A percentile compares a stretch with the other conserved stretches of the same genome.
Conservation (phyloP, 2,797 vertebrate genomes). For the Mareca strepera region DNA sequence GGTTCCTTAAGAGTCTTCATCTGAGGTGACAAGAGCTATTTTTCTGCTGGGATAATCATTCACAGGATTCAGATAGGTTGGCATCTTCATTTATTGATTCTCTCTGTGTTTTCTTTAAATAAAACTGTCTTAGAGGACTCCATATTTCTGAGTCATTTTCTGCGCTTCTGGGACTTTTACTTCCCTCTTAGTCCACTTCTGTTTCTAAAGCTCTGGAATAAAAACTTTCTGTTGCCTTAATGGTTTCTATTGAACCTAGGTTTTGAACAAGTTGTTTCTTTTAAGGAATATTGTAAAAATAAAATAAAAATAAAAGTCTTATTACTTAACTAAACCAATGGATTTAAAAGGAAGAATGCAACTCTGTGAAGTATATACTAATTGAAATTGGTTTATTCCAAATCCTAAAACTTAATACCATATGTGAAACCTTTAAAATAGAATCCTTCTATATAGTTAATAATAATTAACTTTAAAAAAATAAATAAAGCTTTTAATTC, state of each 20-base stretch:
- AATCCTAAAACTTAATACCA: neutral
- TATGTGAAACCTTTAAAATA: neutral
- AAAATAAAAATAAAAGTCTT: neutral
- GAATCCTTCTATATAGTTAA: neutral
- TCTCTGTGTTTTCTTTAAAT: neutral
- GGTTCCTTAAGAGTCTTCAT: neutral
- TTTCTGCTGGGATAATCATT: conserved; percentile 7
- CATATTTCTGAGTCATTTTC: neutral
- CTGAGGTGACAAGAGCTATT: neutral
- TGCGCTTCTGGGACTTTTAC: neutral
- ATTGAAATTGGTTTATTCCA: neutral
- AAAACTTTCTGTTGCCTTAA: neutral
- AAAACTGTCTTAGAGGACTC: neutral
- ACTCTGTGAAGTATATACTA: neutral
- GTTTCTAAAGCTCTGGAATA: neutral
- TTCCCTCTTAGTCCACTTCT: neutral
- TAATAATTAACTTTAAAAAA: neutral
- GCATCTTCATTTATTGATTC: neutral
- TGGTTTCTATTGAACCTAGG: neutral
- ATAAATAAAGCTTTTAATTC: neutral
- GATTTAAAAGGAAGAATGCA: neutral
- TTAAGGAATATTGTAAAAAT: neutral
- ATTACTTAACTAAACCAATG: neutral
- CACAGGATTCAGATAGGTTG: neutral
- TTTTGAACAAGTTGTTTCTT: neutral